Evolutionary conservation across 2,113 vertebrate species (phyloP), one percentile per base, ranked within the genome.

Genomic region (Crotalus tigris): DNA sequence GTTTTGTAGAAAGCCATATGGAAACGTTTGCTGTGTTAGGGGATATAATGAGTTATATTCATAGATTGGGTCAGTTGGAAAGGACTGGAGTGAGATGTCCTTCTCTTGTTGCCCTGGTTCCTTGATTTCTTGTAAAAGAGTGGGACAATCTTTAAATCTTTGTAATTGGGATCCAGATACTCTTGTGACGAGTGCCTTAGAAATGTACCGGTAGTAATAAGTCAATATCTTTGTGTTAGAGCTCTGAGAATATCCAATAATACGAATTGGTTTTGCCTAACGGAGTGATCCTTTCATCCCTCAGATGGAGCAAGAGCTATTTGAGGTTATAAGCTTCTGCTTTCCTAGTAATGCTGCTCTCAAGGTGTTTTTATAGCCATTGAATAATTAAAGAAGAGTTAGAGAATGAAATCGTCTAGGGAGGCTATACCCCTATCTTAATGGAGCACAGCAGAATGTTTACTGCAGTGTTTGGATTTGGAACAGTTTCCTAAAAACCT

Each of bases 181-280:
- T 95, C 94, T 93, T 94, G 94, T 93, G 96, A 95, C 90, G 95
- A 97, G 95, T 94, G 96, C 94, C 95, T 97, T 95, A 95, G 96
- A 96, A 96, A 96, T 93, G 92, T 95, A 96, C 96, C 95, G 95
- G 94, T 94, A 93, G 94, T 96, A 97, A 97, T 97, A 97, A 97
- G 95, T 96, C 97, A 96, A 97, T 97, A 96, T 96, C 96, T 91
- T 15, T 97, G 94, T 96, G 96, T 97, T 97, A 96, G 96, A 95
- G 94, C 96, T 97, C 96, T 93, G 88, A 97, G 96, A 95, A 96
- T 95, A 97, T 97, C 96, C 96, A 96, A 97, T 97, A 97, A 96
- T 91, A 92, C 96, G 15, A 85, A 92, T 94, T 94, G 95, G 94
- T 96, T 51, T 96, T 96, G 95, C 96, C 95, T 97, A 97, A 97